A percentile compares a stretch with the other conserved stretches of the same genome.
These are phyloP conservation scores for Kryptolebias marmoratus DNA, from an alignment of 2,113 vertebrate genomes.

Conservation along the genomic window DNA sequence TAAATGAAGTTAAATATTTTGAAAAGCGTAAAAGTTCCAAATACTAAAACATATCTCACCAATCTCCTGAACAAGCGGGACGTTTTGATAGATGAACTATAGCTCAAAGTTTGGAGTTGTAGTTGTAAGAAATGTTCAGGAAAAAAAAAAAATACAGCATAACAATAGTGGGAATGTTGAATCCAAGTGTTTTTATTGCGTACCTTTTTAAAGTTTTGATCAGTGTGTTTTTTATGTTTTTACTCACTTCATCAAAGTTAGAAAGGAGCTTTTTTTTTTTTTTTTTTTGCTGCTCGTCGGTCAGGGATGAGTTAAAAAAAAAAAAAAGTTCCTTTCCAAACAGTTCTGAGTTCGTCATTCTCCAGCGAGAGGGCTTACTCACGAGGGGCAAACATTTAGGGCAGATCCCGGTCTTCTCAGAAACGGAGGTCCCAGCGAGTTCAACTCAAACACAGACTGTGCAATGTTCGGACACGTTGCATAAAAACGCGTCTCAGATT, in stretches of 20 bases:
- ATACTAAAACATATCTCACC: no score
- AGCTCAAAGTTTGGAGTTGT: no score
- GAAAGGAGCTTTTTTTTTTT: background rate
- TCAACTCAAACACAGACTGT: background rate
- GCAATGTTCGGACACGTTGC: background rate
- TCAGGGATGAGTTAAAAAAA: background rate
- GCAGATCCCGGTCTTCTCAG: background rate
- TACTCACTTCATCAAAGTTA: background rate
- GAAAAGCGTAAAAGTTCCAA: no score
- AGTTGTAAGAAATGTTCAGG: no score
- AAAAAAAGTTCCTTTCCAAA: background rate
- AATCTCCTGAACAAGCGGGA: no score
- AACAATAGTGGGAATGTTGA: no score
- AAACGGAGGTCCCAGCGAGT: background rate
- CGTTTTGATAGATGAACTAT: no score
- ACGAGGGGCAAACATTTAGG: background rate
- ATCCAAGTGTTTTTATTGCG: no score
- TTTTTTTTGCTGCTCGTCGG: background rate
- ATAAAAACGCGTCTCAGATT: background rate
- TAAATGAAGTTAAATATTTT: no score
- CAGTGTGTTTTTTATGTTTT: no score
- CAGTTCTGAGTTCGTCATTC: background rate
- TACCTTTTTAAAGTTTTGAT: no score
- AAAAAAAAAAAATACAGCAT: no score
- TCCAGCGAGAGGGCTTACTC: background rate